phyloP scores from a whole-genome alignment of 1,140 invertebrate genomes.

The Philotrypesis tridentata region DNA sequence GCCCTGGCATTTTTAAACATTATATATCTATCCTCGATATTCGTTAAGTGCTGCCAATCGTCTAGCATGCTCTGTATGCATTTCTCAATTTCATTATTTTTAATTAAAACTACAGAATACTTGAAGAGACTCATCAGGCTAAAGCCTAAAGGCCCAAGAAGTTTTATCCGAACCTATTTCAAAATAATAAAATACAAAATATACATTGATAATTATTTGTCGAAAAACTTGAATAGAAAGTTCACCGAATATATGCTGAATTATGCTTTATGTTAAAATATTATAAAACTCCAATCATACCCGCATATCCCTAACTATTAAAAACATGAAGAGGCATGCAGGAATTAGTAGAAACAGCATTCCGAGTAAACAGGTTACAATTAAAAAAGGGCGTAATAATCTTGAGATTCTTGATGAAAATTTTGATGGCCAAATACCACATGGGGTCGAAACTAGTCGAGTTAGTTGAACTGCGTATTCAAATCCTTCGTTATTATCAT shows the following conservation, averaged over 20 bases:
- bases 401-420: not conserved
- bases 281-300: no score
- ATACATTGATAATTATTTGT: no score
- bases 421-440: not conserved
- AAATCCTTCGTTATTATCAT: not conserved
- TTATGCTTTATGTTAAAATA: no score
- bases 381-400: not conserved
- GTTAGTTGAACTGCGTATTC: not conserved
- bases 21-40: not conserved
- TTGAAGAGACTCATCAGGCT: constrained; percentile 29
- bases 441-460: not conserved
- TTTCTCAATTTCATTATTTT: not conserved
- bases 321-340: not conserved
- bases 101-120: not conserved
- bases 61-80: constrained; percentile 52
- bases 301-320: not conserved
- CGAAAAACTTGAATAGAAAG: no score
- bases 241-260: no score
- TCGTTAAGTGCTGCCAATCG: constrained; percentile 52
- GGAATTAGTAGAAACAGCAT: not conserved
- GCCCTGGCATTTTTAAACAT: constrained; percentile 50
- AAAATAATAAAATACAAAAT: not conserved
- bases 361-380: not conserved
- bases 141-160: constrained; percentile 30
- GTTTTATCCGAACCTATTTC: constrained; percentile 24